Percentiles rank a stretch among this genome's conserved stretches.
phyloP scores from a whole-genome alignment of 1,140 invertebrate genomes.

The Eriosoma lanigerum region DNA sequence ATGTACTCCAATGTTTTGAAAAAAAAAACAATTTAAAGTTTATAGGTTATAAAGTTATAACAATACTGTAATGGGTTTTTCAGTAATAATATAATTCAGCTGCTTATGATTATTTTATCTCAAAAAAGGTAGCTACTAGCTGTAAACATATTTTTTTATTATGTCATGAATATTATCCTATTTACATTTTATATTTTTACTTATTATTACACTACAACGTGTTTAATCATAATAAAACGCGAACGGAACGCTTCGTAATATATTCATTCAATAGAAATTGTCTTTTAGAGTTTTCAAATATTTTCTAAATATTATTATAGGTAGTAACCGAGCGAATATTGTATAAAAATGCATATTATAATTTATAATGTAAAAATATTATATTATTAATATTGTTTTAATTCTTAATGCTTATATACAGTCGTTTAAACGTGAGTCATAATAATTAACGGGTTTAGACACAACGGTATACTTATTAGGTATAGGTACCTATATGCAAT shows the following conservation, averaged over 20 bases:
- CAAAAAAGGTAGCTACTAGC: constrained; percentile 6
- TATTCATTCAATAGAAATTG: constrained; percentile 22
- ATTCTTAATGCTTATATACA: no score
- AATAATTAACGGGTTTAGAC: no score
- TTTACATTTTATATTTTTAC: constrained; percentile 42
- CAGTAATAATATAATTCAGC: constrained; percentile 22
- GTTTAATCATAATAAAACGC: constrained; percentile 41
- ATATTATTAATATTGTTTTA: no score
- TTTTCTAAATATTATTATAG: background rate
- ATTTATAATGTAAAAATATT: no score
- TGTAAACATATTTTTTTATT: constrained; percentile 31
- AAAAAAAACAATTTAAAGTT: background rate
- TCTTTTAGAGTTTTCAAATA: background rate
- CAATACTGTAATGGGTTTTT: constrained; percentile 4
- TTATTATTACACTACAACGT: constrained; percentile 31
- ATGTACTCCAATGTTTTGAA: background rate
- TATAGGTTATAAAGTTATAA: constrained; percentile 6
- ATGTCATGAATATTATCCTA: constrained; percentile 15
- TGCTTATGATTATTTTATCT: constrained; percentile 37
- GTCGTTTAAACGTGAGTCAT: no score
- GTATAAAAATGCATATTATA: no score
- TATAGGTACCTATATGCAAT: no score
- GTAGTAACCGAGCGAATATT: no score
- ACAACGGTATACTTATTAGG: no score
- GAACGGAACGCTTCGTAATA: background rate